Evolutionary conservation across 2,797 vertebrate genomes (phyloP).

Genomic region (Euthynnus affinis): DNA sequence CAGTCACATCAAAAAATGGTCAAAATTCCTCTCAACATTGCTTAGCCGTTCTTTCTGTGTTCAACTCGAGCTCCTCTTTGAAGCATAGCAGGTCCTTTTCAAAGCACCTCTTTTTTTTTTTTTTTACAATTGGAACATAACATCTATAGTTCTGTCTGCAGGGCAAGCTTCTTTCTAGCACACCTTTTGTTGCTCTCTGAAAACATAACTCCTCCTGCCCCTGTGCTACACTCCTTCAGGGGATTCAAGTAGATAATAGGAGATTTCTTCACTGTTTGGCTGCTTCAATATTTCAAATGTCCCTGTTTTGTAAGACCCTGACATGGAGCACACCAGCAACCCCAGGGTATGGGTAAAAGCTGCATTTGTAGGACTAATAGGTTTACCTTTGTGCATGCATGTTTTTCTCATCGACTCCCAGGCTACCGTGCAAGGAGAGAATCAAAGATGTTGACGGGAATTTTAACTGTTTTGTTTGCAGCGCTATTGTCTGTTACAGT

Average conservation of each 20-base stretch:
- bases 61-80: conserved; percentile 49
- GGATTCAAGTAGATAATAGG: conserved; percentile 77
- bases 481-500: conserved; percentile 60
- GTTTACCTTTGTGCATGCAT: conserved; percentile 80
- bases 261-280: conserved; percentile 75
- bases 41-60: conserved; percentile 42
- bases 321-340: conserved; percentile 76
- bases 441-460: conserved; percentile 64
- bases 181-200: conserved; percentile 84
- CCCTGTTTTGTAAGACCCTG: conserved; percentile 77
- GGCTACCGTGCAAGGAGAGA: conserved; percentile 60
- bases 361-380: conserved; percentile 82
- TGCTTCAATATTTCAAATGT: conserved; percentile 80
- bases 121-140: conserved; percentile 54
- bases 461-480: conserved; percentile 60
- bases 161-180: conserved; percentile 64
- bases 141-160: conserved; percentile 65
- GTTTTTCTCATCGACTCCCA: conserved; percentile 72
- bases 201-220: conserved; percentile 63
- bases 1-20: conserved; percentile 41
- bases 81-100: conserved; percentile 57
- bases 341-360: conserved; percentile 73
- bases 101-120: conserved; percentile 46
- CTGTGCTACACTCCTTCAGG: conserved; percentile 62
- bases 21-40: conserved; percentile 42